Percentiles rank a stretch among this genome's conserved stretches.
phyloP scores from a whole-genome alignment of 2,113 vertebrate genomes.

The Vimba vimba region DNA sequence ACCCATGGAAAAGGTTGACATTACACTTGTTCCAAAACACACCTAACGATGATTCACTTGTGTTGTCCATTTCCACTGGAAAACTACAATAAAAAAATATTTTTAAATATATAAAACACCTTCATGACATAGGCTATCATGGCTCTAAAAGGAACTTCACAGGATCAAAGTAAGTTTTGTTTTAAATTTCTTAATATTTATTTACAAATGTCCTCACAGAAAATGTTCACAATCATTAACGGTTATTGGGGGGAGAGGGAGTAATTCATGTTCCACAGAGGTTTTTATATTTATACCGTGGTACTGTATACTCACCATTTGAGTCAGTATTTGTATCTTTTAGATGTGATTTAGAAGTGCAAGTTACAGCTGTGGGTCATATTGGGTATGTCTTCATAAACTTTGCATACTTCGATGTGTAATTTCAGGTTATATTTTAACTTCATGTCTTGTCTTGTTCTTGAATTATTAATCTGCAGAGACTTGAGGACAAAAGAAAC shows the following conservation, averaged over 20 bases:
- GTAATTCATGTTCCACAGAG: too few relatives aligned
- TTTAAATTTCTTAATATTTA: background rate
- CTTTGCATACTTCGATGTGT: background rate
- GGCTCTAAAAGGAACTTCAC: constrained; percentile 8
- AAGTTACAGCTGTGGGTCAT: background rate
- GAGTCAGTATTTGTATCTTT: background rate
- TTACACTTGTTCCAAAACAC: constrained; percentile 12
- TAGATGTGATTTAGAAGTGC: background rate
- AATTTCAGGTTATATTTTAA: constrained; percentile 28
- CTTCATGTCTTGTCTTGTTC: background rate
- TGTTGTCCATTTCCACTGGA: background rate
- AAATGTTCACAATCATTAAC: too few relatives aligned
- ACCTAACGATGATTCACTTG: constrained; percentile 4
- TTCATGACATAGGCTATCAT: background rate
- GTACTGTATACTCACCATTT: too few relatives aligned
- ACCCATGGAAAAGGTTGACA: background rate
- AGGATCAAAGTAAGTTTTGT: constrained; percentile 13
- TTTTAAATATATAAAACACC: background rate
- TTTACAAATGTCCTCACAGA: background rate
- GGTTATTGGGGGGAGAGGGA: background rate
- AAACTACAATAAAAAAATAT: background rate
- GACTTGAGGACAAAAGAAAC: background rate
- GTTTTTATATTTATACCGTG: too few relatives aligned
- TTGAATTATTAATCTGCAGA: constrained; percentile 11
- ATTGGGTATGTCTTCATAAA: background rate